A percentile compares a stretch with the other conserved stretches of the same genome.
Evolutionary conservation across 2,888 invertebrate genomes (phyloP).

Genomic region (Aquatica leii): DNA sequence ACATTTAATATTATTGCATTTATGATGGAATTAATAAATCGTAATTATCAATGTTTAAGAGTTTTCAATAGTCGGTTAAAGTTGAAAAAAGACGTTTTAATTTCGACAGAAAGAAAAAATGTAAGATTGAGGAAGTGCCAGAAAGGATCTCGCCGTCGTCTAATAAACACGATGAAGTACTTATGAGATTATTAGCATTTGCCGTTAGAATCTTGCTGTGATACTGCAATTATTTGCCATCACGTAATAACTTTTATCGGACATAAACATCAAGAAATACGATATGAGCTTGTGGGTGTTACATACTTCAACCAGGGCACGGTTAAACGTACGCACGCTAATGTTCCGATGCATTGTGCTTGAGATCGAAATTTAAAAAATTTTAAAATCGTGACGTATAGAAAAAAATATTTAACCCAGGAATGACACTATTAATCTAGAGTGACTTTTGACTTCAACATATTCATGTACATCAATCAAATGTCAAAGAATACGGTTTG

Average conservation of each 20-base stretch:
- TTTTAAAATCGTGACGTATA: constrained; percentile 9
- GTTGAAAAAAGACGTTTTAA: too few species aligned
- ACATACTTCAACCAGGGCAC: constrained; percentile 32
- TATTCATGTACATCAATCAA: constrained; percentile 32
- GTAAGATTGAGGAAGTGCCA: constrained; percentile 13
- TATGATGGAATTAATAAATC: too few species aligned
- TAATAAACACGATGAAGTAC: constrained; percentile 31
- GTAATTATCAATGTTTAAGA: too few species aligned
- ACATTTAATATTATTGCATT: too few species aligned
- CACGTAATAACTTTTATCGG: constrained; percentile 36
- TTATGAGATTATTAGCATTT: constrained; percentile 35
- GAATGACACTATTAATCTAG: constrained; percentile 29
- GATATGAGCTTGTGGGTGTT: constrained; percentile 34
- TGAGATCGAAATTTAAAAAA: not conserved
- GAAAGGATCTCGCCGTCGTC: constrained; percentile 21
- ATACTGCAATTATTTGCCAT: constrained; percentile 36
- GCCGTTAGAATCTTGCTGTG: constrained; percentile 35
- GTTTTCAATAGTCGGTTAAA: too few species aligned
- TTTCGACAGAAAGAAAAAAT: not conserved
- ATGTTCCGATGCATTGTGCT: constrained; percentile 9
- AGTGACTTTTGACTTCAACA: constrained; percentile 31
- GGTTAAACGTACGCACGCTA: constrained; percentile 29
- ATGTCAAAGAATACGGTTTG: constrained; percentile 29
- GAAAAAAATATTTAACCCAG: constrained; percentile 22
- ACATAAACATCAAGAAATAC: constrained; percentile 34